Conservation (phyloP, 2,797 vertebrate species). For the Acanthiza pusilla region DNA sequence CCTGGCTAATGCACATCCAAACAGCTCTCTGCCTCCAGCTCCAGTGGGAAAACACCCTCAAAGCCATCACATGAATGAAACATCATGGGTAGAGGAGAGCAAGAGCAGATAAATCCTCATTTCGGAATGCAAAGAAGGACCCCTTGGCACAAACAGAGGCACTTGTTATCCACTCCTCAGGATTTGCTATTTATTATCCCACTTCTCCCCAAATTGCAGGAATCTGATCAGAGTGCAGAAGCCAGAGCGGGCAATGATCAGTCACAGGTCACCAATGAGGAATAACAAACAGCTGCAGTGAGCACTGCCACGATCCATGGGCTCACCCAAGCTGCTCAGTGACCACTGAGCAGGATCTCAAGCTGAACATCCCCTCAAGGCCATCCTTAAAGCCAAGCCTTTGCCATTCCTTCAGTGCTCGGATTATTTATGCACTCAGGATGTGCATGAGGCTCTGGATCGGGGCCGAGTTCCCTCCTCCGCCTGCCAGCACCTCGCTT, state of each 20-base stretch:
- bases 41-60: background rate
- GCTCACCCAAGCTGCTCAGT: background rate
- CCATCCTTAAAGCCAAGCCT: background rate
- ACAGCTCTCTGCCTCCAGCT: background rate
- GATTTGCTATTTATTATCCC: constrained; percentile 16
- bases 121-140: background rate
- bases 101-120: background rate
- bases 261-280: background rate
- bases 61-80: background rate
- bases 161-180: background rate
- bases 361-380: background rate
- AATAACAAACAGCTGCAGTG: background rate
- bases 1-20: background rate
- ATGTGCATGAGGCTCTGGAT: rapidly evolving
- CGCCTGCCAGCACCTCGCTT: background rate
- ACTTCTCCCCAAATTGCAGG: background rate
- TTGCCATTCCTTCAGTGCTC: background rate
- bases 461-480: rapidly evolving
- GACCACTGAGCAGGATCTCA: background rate
- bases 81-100: rapidly evolving
- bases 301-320: background rate
- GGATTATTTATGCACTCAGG: rapidly evolving
- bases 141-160: background rate
- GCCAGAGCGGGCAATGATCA: background rate
- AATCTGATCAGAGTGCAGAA: background rate